Conservation (phyloP, 2,888 invertebrate genomes). For the Amphipyra tragopoginis region DNA sequence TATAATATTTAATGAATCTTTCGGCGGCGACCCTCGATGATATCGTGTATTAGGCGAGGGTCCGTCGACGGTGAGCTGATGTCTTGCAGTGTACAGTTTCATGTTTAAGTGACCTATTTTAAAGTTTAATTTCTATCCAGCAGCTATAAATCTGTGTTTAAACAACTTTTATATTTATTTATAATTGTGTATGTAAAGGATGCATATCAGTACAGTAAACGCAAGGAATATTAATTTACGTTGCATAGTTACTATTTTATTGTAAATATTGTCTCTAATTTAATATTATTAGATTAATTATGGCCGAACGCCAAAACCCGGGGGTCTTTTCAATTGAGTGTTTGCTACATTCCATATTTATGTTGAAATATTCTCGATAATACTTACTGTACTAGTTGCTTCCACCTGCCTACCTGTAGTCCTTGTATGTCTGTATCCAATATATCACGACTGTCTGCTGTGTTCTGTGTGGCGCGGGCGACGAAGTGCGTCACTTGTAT, state of each 20-base stretch:
- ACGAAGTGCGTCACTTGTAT: neutral
- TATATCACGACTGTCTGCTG: slow-evolving; percentile 30
- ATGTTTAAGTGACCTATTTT: slow-evolving; percentile 83
- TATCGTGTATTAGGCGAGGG: slow-evolving; percentile 51
- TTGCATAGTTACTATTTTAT: slow-evolving; percentile 87
- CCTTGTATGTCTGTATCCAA: slow-evolving; percentile 48
- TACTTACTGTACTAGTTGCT: slow-evolving; percentile 76
- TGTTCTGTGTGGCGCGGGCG: slow-evolving; percentile 1
- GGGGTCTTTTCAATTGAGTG: slow-evolving; percentile 88
- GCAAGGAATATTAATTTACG: slow-evolving; percentile 86
- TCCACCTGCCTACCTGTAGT: slow-evolving; percentile 57
- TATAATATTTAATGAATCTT: slow-evolving; percentile 87
- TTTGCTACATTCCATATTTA: slow-evolving; percentile 90
- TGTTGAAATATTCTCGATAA: slow-evolving; percentile 87
- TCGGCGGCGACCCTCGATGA: slow-evolving; percentile 57
- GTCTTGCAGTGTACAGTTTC: slow-evolving; percentile 86
- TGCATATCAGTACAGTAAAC: slow-evolving; percentile 88
- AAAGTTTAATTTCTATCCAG: slow-evolving; percentile 86
- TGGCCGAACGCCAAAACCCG: slow-evolving; percentile 83
- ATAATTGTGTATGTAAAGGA: slow-evolving; percentile 78
- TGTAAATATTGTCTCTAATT: slow-evolving; percentile 89
- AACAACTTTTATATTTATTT: slow-evolving; percentile 90
- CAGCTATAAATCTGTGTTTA: slow-evolving; percentile 87
- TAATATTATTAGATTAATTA: slow-evolving; percentile 86
- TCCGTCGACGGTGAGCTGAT: slow-evolving; percentile 67